Evolutionary conservation across 2,113 vertebrate genomes (phyloP).

Genomic region (Tetraodon nigroviridis): DNA sequence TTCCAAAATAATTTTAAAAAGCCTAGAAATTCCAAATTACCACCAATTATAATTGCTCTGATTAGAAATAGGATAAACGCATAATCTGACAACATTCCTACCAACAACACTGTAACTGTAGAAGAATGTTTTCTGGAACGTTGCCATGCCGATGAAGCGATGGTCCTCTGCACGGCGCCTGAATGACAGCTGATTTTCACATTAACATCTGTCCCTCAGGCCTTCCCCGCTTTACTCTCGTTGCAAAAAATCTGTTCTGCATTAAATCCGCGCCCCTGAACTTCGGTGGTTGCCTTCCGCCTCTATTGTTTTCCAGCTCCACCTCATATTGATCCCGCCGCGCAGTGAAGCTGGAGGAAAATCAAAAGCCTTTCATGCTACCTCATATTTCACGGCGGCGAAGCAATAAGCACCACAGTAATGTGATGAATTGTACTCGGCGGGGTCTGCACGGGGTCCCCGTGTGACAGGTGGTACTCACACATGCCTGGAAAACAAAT

Average conservation of each 20-base stretch:
- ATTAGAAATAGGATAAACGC: too few relatives aligned
- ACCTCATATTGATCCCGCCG: constrained; percentile 38
- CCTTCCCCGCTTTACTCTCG: neutral
- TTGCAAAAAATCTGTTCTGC: constrained; percentile 18
- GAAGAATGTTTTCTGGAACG: too few relatives aligned
- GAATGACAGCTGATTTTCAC: constrained; percentile 19
- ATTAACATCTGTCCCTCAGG: neutral
- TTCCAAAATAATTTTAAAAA: too few relatives aligned
- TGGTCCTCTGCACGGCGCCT: constrained; percentile 14
- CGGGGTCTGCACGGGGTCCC: constrained; percentile 22
- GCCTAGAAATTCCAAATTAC: too few relatives aligned
- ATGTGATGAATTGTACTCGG: constrained; percentile 35
- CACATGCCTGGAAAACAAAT: constrained; percentile 1
- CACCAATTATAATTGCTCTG: too few relatives aligned
- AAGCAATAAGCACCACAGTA: constrained; percentile 20
- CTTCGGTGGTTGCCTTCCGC: constrained; percentile 4
- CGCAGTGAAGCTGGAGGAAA: constrained; percentile 37
- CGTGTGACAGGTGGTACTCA: constrained; percentile 10
- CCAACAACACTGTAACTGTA: too few relatives aligned
- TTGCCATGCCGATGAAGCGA: too few relatives aligned
- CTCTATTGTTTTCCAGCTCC: constrained; percentile 29
- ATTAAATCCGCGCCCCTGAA: constrained; percentile 17
- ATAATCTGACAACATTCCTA: too few relatives aligned
- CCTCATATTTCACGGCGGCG: constrained; percentile 36
- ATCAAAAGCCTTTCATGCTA: constrained; percentile 40